Conservation (phyloP, 35 echinoderm and acorn worm species). For the Hemicentrotus pulcherrimus region DNA sequence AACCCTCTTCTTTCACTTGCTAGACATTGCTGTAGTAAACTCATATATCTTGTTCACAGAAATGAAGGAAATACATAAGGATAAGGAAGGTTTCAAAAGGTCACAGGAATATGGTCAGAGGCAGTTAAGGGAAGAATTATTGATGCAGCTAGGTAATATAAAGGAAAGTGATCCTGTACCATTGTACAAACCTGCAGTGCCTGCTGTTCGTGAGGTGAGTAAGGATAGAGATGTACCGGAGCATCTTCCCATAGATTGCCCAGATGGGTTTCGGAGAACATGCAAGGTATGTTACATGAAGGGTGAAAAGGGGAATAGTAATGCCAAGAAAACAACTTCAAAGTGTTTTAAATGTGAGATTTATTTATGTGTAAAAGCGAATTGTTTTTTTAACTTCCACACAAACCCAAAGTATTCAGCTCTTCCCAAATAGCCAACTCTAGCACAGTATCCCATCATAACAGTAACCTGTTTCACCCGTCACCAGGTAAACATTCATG, state of each 20-base stretch:
- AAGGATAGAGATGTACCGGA: not conserved
- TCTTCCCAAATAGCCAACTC: not conserved
- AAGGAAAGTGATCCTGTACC: not conserved
- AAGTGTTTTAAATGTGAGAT: not conserved
- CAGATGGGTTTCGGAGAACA: not conserved
- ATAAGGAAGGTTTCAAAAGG: not conserved
- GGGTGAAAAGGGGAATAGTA: not conserved
- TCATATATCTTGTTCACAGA: slow-evolving; percentile 31
- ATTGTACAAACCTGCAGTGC: not conserved
- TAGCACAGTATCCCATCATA: not conserved
- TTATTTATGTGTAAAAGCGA: not conserved
- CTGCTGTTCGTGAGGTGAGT: not conserved
- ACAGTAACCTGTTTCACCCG: not conserved
- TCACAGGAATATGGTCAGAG: not conserved
- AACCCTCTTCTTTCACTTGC: slow-evolving; percentile 37
- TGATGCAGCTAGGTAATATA: not conserved
- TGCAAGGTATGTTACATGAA: not conserved
- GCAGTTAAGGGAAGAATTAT: not conserved
- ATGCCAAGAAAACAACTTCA: not conserved
- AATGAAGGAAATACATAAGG: not conserved
- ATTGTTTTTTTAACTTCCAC: not conserved
- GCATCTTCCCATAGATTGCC: not conserved
- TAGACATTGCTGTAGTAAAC: slow-evolving; percentile 35
- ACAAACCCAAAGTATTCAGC: not conserved
- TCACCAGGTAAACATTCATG: not conserved